Evolutionary conservation across 2,888 invertebrate genomes (phyloP).

Genomic region (Eupithecia dodoneata): DNA sequence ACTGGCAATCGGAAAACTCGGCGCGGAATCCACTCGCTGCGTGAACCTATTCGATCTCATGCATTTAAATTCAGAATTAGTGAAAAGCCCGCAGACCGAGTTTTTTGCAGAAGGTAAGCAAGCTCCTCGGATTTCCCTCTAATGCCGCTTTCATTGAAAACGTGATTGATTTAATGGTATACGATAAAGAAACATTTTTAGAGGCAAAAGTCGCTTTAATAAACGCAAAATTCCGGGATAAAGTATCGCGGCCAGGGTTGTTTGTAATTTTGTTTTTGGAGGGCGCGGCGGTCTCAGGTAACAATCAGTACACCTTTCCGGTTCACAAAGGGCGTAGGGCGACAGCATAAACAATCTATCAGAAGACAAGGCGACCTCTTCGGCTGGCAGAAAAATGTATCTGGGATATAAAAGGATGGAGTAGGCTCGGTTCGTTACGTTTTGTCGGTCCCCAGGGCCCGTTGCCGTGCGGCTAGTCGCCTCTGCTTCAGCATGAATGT

Average conservation of each 20-base stretch:
- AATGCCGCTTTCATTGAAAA: constrained; percentile 73
- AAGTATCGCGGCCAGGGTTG: constrained; percentile 37
- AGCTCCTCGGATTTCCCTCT: constrained; percentile 65
- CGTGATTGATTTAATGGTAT: constrained; percentile 75
- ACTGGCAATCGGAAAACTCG: constrained; percentile 73
- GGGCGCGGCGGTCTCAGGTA: constrained; percentile 52
- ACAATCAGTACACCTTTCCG: constrained; percentile 66
- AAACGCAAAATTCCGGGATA: constrained; percentile 39
- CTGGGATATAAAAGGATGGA: constrained; percentile 75
- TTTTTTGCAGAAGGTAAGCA: constrained; percentile 73
- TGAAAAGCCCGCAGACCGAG: constrained; percentile 73
- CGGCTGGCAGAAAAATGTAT: constrained; percentile 75
- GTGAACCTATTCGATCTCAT: constrained; percentile 82
- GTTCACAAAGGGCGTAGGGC: constrained; percentile 58
- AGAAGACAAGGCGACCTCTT: constrained; percentile 64
- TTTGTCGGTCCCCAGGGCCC: constrained; percentile 78
- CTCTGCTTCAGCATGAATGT: constrained; percentile 72
- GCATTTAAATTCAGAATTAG: constrained; percentile 84
- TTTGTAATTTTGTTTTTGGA: constrained; percentile 46
- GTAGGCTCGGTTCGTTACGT: constrained; percentile 78
- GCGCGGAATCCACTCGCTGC: constrained; percentile 67
- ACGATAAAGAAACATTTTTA: constrained; percentile 52
- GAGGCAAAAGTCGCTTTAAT: constrained; percentile 45
- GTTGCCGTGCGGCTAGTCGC: constrained; percentile 62
- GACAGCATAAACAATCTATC: constrained; percentile 78